Conservation (phyloP, 2,113 vertebrate species). For the Synodontis membranacea region DNA sequence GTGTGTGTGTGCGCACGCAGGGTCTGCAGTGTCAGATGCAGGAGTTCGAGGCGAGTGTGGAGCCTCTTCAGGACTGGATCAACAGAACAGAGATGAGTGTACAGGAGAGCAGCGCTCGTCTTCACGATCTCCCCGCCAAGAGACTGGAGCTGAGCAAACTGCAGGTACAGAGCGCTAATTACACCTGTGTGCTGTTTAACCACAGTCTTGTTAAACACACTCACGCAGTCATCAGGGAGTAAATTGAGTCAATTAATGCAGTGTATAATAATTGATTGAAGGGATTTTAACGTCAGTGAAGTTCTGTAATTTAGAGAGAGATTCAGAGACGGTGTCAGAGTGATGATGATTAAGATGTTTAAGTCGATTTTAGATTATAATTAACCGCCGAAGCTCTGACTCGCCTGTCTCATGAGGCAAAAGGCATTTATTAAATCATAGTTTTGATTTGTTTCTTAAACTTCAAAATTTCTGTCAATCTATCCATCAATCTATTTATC, state of each 20-base stretch:
- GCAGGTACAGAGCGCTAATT: slow-evolving; percentile 77
- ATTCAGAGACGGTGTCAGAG: too few species aligned
- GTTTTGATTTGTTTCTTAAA: background rate
- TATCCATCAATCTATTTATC: too few species aligned
- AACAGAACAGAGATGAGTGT: slow-evolving; percentile 81
- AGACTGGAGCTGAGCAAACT: slow-evolving; percentile 88
- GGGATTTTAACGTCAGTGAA: background rate
- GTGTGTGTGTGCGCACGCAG: slow-evolving; percentile 63
- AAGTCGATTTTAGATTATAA: background rate
- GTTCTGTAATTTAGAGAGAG: background rate
- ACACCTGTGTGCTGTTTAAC: background rate
- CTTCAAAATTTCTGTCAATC: too few species aligned
- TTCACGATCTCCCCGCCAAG: slow-evolving; percentile 90
- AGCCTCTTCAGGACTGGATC: slow-evolving; percentile 91
- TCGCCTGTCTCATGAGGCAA: too few species aligned
- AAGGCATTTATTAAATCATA: background rate
- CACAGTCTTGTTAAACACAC: background rate
- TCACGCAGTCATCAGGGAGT: background rate
- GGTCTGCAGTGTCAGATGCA: slow-evolving; percentile 91
- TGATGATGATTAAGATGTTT: background rate
- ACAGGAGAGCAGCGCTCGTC: slow-evolving; percentile 83
- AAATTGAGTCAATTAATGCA: background rate
- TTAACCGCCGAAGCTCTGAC: too few species aligned
- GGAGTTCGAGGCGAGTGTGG: slow-evolving; percentile 87
- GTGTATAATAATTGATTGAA: background rate